Percentiles rank a stretch among this genome's conserved stretches.
phyloP scores from a whole-genome alignment of 1,140 invertebrate genomes.

The Pogonomyrmex californicus region DNA sequence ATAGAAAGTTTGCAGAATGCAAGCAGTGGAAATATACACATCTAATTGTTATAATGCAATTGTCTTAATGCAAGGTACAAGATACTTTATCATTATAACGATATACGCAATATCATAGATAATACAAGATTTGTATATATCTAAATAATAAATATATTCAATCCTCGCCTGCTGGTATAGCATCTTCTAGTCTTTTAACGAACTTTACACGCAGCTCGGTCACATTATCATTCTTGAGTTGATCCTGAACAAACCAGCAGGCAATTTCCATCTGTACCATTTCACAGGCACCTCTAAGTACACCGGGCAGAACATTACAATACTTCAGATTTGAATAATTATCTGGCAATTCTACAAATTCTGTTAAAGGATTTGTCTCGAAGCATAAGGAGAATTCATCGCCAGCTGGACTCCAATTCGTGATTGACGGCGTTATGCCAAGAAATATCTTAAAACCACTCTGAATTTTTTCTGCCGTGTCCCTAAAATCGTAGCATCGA shows the following conservation, averaged over 20 bases:
- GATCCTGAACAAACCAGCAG: conserved; percentile 95
- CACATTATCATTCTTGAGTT: conserved; percentile 97
- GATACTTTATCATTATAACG: background rate
- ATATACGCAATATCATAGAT: background rate
- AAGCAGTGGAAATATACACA: background rate
- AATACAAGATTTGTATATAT: background rate
- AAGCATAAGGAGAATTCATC: conserved; percentile 99
- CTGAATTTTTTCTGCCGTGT: conserved; percentile 99
- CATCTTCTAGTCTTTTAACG: conserved; percentile 98
- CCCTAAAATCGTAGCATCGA: conserved; percentile 97
- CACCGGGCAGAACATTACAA: conserved; percentile 97
- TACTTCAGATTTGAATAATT: conserved; percentile 95
- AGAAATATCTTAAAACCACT: conserved; percentile 96
- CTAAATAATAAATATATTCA: conserved; percentile 85
- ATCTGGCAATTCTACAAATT: conserved; percentile 99
- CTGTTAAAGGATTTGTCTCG: conserved; percentile 98
- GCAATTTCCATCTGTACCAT: conserved; percentile 97
- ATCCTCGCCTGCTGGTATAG: conserved; percentile 99
- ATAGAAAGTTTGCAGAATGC: conserved; percentile 7
- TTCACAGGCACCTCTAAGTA: conserved; percentile 97
- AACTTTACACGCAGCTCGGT: conserved; percentile 99
- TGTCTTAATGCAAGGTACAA: conserved; percentile 27
- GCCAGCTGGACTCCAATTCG: conserved; percentile 96
- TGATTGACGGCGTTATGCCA: conserved; percentile 95
- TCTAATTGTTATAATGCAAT: conserved; percentile 39